Percentiles rank a stretch among this genome's conserved stretches.
These are phyloP conservation scores for Andrena haemorrhoa DNA, from an alignment of 2,888 invertebrate genomes.

Conservation along the genomic window DNA sequence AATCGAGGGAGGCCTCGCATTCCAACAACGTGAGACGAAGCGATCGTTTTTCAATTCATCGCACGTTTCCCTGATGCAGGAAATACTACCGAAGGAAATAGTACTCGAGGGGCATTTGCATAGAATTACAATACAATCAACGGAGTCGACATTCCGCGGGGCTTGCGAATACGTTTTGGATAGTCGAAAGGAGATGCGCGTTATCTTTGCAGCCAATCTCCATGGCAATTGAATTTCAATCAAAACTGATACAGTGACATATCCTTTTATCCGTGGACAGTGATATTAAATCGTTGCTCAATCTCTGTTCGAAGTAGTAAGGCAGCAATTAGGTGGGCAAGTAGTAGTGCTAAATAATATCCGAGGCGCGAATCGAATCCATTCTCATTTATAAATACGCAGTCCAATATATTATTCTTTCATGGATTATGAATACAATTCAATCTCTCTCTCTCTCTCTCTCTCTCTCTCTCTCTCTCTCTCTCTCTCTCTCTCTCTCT, in stretches of 20 bases:
- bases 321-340: not conserved
- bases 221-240: slow-evolving; percentile 46
- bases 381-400: too few relatives aligned
- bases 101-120: slow-evolving; percentile 49
- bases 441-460: too few relatives aligned
- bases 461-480: too few relatives aligned
- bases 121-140: slow-evolving; percentile 58
- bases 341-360: not conserved
- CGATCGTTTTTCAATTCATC: slow-evolving; percentile 45
- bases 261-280: not conserved
- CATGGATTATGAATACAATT: too few relatives aligned
- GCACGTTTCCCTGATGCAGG: slow-evolving; percentile 41
- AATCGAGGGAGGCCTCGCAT: slow-evolving; percentile 24
- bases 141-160: slow-evolving; percentile 43
- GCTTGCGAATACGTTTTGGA: slow-evolving; percentile 38
- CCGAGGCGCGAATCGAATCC: not conserved
- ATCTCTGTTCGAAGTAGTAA: not conserved
- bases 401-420: too few relatives aligned
- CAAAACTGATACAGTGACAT: not conserved
- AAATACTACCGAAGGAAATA: slow-evolving; percentile 50
- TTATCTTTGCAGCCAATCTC: slow-evolving; percentile 14
- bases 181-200: slow-evolving; percentile 48
- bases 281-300: too few relatives aligned
- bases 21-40: slow-evolving; percentile 21
- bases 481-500: too few relatives aligned